Conservation (phyloP, 2,888 invertebrate species). For the Sarcophaga carnaria region DNA sequence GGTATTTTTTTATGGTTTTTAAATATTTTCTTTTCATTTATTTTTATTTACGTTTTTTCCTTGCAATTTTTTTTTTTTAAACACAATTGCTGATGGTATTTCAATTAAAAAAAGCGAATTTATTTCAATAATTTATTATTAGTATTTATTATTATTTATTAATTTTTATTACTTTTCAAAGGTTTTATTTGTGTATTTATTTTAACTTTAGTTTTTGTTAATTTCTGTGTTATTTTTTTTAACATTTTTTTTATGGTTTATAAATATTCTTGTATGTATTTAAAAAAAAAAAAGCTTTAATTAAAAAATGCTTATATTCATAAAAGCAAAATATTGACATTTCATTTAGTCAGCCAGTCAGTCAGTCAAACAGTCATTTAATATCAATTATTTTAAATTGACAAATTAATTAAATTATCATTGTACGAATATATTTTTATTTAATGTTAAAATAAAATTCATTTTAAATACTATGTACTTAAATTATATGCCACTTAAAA, state of each 20-base stretch:
- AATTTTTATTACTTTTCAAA: conserved; percentile 1
- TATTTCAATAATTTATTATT: conserved; percentile 2
- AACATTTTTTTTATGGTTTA: neutral
- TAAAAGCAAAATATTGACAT: conserved; percentile 18
- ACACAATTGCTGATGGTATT: too few species aligned
- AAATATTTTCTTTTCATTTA: too few species aligned
- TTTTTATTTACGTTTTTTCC: neutral
- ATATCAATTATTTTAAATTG: conserved; percentile 7
- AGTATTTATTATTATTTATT: conserved; percentile 6
- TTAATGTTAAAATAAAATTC: too few species aligned
- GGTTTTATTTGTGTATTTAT: neutral
- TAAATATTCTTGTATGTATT: neutral
- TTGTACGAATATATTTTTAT: neutral
- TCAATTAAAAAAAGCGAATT: too few species aligned
- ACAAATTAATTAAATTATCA: neutral
- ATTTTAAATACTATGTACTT: too few species aligned
- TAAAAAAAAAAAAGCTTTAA: neutral
- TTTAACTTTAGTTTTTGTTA: neutral
- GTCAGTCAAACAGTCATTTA: neutral
- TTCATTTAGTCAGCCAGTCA: conserved; percentile 15
- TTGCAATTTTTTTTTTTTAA: neutral
- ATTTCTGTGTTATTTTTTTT: neutral
- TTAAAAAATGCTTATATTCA: neutral
- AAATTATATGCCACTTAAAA: too few species aligned
- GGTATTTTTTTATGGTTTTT: too few species aligned